These are phyloP conservation scores for Marmota flaviventris DNA, from an alignment of 2,113 vertebrate species.

Conservation along the genomic window DNA sequence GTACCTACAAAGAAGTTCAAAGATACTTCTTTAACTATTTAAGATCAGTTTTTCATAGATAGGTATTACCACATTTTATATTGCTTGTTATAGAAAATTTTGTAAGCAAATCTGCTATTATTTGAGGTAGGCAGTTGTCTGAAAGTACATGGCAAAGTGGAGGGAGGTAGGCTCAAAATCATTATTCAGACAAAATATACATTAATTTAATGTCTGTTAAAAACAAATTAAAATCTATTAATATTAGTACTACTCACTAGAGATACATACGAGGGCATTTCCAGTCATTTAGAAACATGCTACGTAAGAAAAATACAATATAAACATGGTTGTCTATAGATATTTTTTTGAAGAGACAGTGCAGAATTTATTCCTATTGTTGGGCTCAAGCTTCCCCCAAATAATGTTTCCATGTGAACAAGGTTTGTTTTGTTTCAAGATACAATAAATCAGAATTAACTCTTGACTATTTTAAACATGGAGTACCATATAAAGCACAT, in stretches of 20 bases:
- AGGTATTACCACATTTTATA: background rate
- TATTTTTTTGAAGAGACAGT: background rate
- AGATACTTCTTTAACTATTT: background rate
- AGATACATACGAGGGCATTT: background rate
- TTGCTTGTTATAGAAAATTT: background rate
- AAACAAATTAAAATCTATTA: background rate
- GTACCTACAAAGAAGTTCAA: background rate
- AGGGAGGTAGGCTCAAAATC: background rate
- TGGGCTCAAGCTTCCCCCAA: background rate
- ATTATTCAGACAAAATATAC: background rate
- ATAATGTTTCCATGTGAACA: conserved; percentile 40
- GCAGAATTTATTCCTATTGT: background rate
- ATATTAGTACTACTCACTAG: background rate
- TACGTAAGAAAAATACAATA: background rate
- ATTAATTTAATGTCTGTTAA: background rate
- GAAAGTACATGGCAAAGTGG: background rate
- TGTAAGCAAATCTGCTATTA: background rate
- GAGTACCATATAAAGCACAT: background rate
- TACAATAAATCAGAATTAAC: background rate
- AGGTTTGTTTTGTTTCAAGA: conserved; percentile 22
- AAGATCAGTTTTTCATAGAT: background rate
- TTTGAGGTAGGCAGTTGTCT: background rate
- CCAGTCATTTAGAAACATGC: background rate
- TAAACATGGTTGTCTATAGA: background rate
- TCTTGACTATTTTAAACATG: background rate